Evolutionary conservation across 2,797 vertebrate species (phyloP).

Genomic region (Phylloscopus collybita): DNA sequence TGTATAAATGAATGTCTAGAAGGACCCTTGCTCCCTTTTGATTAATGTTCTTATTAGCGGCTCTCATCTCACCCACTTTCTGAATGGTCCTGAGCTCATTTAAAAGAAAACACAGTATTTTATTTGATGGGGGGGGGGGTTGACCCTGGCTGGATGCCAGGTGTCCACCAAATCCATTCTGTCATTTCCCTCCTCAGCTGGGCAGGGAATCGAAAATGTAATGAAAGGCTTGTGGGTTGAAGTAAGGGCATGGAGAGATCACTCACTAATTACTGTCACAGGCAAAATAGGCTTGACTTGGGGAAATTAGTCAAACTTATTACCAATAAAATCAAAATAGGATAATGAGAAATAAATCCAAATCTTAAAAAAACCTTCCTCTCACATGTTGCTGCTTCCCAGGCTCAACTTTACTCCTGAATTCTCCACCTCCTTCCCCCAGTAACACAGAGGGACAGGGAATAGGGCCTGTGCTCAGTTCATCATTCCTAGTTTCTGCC

Average conservation of each 20-base stretch:
- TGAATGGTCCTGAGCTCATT: background rate
- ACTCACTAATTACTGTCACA: rapidly evolving
- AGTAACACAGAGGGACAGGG: background rate
- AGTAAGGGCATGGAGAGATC: background rate
- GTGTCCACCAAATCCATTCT: background rate
- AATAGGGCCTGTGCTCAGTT: background rate
- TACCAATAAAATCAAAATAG: background rate
- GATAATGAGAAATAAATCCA: background rate
- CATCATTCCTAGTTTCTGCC: background rate
- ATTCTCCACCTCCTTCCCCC: background rate
- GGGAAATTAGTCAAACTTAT: background rate
- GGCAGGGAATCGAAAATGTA: background rate
- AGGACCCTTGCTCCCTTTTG: background rate
- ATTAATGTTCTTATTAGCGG: background rate
- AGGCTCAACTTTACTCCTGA: rapidly evolving
- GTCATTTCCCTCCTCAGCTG: background rate
- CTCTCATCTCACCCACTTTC: background rate
- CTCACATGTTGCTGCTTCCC: rapidly evolving
- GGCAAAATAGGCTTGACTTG: background rate
- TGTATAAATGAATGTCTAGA: background rate
- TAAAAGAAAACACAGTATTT: background rate
- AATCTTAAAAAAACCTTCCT: background rate
- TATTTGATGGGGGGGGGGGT: background rate
- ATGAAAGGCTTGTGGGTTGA: background rate
- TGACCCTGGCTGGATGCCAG: background rate